Conservation (phyloP, 2,888 invertebrate genomes). For the Orchesellides sinensis region DNA sequence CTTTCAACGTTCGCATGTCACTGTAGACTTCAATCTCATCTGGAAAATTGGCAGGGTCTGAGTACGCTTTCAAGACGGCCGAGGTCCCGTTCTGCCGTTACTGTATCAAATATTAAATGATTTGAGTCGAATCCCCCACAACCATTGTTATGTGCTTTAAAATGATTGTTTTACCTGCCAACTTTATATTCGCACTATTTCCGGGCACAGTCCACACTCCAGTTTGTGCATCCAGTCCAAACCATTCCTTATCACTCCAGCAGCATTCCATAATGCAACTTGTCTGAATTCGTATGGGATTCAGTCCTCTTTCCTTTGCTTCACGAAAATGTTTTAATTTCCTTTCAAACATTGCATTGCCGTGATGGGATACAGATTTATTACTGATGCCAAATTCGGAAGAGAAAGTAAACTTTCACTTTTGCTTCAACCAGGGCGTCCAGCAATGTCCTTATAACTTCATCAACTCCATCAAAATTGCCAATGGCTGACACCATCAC, state of each 20-base stretch:
- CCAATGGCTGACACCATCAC: conserved; percentile 42
- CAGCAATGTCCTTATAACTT: conserved; percentile 15
- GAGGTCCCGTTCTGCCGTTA: conserved; percentile 40
- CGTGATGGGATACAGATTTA: not conserved
- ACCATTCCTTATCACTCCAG: conserved; percentile 41
- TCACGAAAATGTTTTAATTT: conserved; percentile 26
- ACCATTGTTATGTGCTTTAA: too few species aligned
- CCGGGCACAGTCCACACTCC: conserved; percentile 32
- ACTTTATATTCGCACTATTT: conserved; percentile 32
- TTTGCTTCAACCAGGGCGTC: conserved; percentile 15
- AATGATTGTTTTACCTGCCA: conserved; percentile 23
- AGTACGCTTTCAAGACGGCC: conserved; percentile 34
- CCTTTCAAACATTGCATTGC: conserved; percentile 18
- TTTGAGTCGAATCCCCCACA: not conserved
- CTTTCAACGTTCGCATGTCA: conserved; percentile 36
- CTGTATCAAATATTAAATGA: not conserved
- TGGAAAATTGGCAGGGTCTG: conserved; percentile 23
- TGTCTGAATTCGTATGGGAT: conserved; percentile 19
- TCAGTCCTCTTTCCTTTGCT: conserved; percentile 25
- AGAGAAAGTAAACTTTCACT: conserved; percentile 47
- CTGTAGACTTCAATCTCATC: conserved; percentile 48
- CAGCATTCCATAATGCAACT: conserved; percentile 25
- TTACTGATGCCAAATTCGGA: conserved; percentile 54
- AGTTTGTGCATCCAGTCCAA: conserved; percentile 33
- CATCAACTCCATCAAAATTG: not conserved